Conservation (phyloP, 2,797 vertebrate genomes). For the Dryobates pubescens region DNA sequence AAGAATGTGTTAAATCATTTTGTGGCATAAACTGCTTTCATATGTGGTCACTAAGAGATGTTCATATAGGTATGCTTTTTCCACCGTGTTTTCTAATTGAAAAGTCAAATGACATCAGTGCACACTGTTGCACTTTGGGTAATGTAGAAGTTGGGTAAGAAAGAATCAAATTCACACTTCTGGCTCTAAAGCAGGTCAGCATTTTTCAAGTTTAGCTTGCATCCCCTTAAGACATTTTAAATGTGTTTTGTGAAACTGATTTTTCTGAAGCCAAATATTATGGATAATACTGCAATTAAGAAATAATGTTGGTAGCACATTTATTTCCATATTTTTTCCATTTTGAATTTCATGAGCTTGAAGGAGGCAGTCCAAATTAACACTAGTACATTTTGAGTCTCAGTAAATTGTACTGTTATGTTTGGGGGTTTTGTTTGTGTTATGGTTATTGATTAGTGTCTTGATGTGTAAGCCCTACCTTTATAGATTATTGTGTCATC, state of each 20-base stretch:
- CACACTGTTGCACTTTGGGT: not conserved
- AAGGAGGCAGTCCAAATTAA: conserved; percentile 39
- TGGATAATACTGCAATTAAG: not conserved
- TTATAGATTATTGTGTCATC: not conserved
- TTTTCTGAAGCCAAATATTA: conserved; percentile 3
- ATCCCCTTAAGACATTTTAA: not conserved
- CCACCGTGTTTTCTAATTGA: not conserved
- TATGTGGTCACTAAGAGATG: not conserved
- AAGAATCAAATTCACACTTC: not conserved
- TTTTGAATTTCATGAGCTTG: conserved; percentile 42
- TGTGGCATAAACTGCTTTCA: not conserved
- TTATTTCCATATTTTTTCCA: conserved; percentile 32
- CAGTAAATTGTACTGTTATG: conserved; percentile 10
- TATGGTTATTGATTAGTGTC: not conserved
- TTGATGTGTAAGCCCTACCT: not conserved
- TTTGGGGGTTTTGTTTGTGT: not conserved
- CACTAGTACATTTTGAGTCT: conserved; percentile 29
- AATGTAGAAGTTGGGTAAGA: not conserved
- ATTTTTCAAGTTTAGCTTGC: not conserved
- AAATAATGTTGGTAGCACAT: conserved; percentile 31
- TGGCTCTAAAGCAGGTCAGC: not conserved
- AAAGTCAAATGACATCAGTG: not conserved
- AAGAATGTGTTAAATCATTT: not conserved
- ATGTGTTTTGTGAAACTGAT: not conserved
- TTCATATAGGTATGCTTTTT: not conserved